Conservation (phyloP, 2,113 vertebrate genomes). For the Donacobius atricapilla region DNA sequence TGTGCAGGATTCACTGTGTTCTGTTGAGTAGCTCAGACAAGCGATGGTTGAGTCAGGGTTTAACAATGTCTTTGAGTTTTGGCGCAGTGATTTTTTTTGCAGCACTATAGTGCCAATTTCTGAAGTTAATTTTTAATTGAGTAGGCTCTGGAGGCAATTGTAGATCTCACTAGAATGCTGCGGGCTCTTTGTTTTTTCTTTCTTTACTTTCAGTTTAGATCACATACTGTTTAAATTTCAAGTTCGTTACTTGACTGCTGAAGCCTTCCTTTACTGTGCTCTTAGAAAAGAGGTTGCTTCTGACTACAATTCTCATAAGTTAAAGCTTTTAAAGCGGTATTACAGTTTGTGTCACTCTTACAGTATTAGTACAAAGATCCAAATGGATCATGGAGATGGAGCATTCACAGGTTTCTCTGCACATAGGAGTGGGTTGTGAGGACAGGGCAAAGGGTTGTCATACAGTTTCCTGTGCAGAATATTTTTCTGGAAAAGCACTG, state of each 20-base stretch:
- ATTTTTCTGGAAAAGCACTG: not conserved
- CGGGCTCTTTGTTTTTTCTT: not conserved
- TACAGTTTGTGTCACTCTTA: not conserved
- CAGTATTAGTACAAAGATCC: not conserved
- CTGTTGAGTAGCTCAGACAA: not conserved
- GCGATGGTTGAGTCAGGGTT: rapidly evolving
- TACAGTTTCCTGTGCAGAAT: not conserved
- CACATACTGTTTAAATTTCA: not conserved
- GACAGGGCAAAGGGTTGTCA: not conserved
- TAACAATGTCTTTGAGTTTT: not conserved
- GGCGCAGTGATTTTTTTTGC: not conserved
- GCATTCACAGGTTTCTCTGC: not conserved
- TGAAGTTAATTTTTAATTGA: not conserved
- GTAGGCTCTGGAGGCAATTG: not conserved
- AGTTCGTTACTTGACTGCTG: not conserved
- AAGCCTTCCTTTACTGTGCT: not conserved
- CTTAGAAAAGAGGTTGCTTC: not conserved
- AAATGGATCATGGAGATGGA: not conserved
- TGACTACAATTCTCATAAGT: not conserved
- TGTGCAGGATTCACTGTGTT: not conserved
- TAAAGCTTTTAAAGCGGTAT: not conserved
- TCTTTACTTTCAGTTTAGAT: not conserved
- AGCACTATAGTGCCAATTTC: not conserved
- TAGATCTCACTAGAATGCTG: not conserved
- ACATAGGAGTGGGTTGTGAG: not conserved